Evolutionary conservation across 2,888 invertebrate genomes (phyloP), one percentile per base, ranked within the genome.

Genomic region (Brenthis daphne): DNA sequence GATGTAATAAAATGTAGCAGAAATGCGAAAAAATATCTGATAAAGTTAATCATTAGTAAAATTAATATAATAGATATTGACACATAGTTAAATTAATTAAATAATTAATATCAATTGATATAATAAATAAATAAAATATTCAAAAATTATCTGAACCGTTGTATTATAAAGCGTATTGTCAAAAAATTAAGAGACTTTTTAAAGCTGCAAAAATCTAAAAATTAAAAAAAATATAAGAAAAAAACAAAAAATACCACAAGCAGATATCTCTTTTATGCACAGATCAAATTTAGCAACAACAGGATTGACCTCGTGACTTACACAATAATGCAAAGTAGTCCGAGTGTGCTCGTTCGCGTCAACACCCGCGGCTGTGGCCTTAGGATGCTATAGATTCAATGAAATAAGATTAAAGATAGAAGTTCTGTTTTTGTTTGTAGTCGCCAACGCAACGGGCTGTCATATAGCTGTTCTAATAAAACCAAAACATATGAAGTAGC

Each of bases 281-380:
- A 14, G 24, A 14, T 60, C 48, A 48, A 47, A 58, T 24, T 29
- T 50, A 29, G 5, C 57, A 65, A 57, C n/a, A 65, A 43, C 53
- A 58, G 24, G 47, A 58, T 54, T 53, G 65, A 58, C 24, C 24
- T n/a, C 3, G 0, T 20, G 11, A 47, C 43, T 11, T 16, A 58
- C 53, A 58, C 29, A 53, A 47, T 58, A 47, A 57, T 43, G 53
- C 47, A 55, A 55, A 43, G 24, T 54, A 6, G 37, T 20, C 47
- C 11, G 58, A 11, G 60, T 48, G 20, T 24, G 58, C 16, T 24
- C 29, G 1, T 14, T 47, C 47, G 47, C 29, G 20, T 29, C 58
- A 29, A 50, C 50, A 50, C 65, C 65, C 33, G 58, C 57, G 65
- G 65, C 43, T 58, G 57, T 65, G 53, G 57, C 43, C 56, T 65